These are phyloP conservation scores for Campoletis sonorensis DNA, from an alignment of 1,140 invertebrate species.

Conservation along the genomic window DNA sequence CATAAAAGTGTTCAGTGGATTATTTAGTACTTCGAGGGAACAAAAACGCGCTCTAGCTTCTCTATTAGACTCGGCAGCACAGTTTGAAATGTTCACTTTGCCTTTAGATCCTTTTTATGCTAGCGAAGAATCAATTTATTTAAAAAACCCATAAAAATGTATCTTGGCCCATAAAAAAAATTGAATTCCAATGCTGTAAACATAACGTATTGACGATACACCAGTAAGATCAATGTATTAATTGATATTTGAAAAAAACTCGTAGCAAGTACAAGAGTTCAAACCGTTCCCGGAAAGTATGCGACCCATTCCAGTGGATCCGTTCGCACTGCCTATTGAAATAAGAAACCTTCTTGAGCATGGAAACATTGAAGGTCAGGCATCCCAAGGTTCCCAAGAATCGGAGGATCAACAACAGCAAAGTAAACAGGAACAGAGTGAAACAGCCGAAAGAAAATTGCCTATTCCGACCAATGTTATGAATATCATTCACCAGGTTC, in stretches of 20 bases:
- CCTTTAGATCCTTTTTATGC: too few species aligned
- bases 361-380: constrained; percentile 69
- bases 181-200: too few species aligned
- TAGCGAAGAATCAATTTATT: too few species aligned
- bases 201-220: too few species aligned
- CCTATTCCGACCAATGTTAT: constrained; percentile 68
- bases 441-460: constrained; percentile 68
- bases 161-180: too few species aligned
- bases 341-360: constrained; percentile 71
- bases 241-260: constrained; percentile 19
- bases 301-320: constrained; percentile 65
- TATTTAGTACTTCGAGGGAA: too few species aligned
- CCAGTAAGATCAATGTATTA: background rate
- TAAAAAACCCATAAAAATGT: too few species aligned
- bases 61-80: too few species aligned
- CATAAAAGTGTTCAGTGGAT: too few species aligned
- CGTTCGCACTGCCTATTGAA: constrained; percentile 70
- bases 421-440: constrained; percentile 68
- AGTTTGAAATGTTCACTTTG: too few species aligned
- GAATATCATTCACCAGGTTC: constrained; percentile 70
- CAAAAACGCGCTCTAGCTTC: too few species aligned
- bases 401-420: constrained; percentile 66
- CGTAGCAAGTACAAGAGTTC: constrained; percentile 64
- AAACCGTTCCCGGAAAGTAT: constrained; percentile 68
- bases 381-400: constrained; percentile 57